Percentiles rank a stretch among this genome's conserved stretches.
Conservation (phyloP, 1,140 invertebrate species). For the Pseudomyrmex gracilis region DNA sequence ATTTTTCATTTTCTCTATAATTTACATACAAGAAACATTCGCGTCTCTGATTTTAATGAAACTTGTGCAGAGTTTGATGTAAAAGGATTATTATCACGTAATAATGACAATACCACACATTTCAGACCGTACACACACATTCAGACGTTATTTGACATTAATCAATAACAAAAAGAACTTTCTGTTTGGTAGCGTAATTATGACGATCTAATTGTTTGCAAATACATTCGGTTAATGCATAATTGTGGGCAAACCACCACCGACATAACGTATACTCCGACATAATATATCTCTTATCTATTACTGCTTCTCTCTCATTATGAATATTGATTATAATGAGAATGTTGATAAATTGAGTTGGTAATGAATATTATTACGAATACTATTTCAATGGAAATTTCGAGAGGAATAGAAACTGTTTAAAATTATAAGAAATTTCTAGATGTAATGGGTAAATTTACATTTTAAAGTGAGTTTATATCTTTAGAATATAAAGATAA, state of each 20-base stretch:
- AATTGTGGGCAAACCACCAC: background rate
- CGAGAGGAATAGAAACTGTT: background rate
- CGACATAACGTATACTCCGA: conserved; percentile 23
- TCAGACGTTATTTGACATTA: conserved; percentile 38
- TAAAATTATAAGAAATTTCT: too few species aligned
- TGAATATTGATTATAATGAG: conserved; percentile 1
- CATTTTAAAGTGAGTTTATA: background rate
- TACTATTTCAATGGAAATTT: background rate
- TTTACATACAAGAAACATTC: too few species aligned
- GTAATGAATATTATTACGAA: conserved; percentile 36
- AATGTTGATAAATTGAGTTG: background rate
- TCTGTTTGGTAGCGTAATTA: conserved; percentile 26
- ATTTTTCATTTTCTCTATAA: too few species aligned
- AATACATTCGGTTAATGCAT: conserved; percentile 25
- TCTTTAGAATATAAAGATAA: too few species aligned
- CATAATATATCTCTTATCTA: background rate
- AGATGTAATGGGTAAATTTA: background rate
- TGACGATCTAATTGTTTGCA: conserved; percentile 41
- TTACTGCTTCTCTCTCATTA: background rate
- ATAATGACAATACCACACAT: background rate
- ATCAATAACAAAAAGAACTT: conserved; percentile 15
- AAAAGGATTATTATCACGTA: too few species aligned
- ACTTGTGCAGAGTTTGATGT: too few species aligned
- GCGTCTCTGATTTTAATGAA: too few species aligned
- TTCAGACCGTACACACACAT: conserved; percentile 7